These are phyloP conservation scores for Craniophora ligustri DNA, from an alignment of 2,888 invertebrate genomes.

Conservation along the genomic window DNA sequence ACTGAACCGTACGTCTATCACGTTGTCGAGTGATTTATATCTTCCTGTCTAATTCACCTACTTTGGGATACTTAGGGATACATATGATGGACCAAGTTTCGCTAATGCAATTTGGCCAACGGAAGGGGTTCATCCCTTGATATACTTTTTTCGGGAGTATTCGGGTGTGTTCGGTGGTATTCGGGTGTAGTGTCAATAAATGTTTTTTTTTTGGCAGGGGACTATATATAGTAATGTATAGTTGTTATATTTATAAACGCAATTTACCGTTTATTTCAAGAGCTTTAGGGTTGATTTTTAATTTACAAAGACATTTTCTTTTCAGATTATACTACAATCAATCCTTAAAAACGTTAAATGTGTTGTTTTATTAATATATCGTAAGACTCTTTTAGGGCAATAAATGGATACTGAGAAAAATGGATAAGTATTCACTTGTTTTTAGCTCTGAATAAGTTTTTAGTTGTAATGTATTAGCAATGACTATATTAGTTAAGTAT, in stretches of 20 bases:
- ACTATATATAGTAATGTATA: slow-evolving; percentile 19
- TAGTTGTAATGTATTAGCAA: too few relatives aligned
- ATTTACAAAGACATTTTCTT: too few relatives aligned
- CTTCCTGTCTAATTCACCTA: slow-evolving; percentile 28
- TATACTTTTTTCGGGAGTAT: not conserved
- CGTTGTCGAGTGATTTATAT: slow-evolving; percentile 36
- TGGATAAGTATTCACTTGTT: too few relatives aligned
- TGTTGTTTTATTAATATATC: too few relatives aligned
- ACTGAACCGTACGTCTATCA: slow-evolving; percentile 23
- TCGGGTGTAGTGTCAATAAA: slow-evolving; percentile 7
- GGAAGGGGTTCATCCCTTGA: not conserved
- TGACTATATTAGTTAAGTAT: too few relatives aligned
- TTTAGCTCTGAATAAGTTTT: too few relatives aligned
- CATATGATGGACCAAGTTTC: slow-evolving; percentile 8
- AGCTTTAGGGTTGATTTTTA: too few relatives aligned
- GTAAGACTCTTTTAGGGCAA: too few relatives aligned
- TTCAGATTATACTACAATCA: too few relatives aligned
- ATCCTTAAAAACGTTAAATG: too few relatives aligned
- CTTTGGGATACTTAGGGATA: too few relatives aligned
- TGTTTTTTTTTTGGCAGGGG: slow-evolving; percentile 29
- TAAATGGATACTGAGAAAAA: too few relatives aligned
- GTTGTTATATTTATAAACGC: slow-evolving; percentile 23
- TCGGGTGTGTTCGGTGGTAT: not conserved
- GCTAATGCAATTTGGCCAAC: slow-evolving; percentile 20
- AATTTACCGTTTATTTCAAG: not conserved